These are phyloP conservation scores for Notodonta dromedarius DNA, from an alignment of 2,888 invertebrate species.

Conservation along the genomic window DNA sequence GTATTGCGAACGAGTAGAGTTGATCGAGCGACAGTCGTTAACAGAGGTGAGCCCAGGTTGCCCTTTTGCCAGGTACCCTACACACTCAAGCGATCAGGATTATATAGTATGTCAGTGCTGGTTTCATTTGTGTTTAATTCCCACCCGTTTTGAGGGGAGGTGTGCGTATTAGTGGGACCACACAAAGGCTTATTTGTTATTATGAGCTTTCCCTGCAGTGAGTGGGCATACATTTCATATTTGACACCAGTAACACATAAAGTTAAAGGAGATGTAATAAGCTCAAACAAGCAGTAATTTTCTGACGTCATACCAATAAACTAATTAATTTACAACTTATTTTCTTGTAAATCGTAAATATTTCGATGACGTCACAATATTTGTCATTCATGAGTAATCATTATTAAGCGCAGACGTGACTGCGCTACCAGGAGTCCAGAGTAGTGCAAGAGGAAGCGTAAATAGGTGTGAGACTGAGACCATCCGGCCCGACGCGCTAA, in stretches of 20 bases:
- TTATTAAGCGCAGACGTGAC: slow-evolving; percentile 30
- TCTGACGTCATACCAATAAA: neutral
- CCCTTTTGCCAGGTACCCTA: too few relatives aligned
- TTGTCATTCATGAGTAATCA: slow-evolving; percentile 20
- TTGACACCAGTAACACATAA: neutral
- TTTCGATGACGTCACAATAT: neutral
- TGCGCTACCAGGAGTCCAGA: slow-evolving; percentile 69
- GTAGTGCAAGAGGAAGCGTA: slow-evolving; percentile 71
- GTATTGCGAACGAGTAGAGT: too few relatives aligned
- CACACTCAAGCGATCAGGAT: too few relatives aligned
- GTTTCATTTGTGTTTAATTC: too few relatives aligned
- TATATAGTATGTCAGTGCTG: too few relatives aligned
- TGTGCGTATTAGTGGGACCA: too few relatives aligned
- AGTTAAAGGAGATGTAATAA: neutral
- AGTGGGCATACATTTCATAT: too few relatives aligned
- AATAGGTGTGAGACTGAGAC: slow-evolving; percentile 82
- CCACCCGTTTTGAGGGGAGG: too few relatives aligned
- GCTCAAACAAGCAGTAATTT: neutral
- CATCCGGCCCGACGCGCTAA: slow-evolving; percentile 78
- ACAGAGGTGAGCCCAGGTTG: too few relatives aligned
- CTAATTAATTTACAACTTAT: neutral
- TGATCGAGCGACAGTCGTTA: too few relatives aligned
- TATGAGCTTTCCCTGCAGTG: too few relatives aligned
- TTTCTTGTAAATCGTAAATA: neutral
- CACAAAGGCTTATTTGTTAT: too few relatives aligned